Evolutionary conservation across 2,888 invertebrate species (phyloP).

Genomic region (Metalampra italica): DNA sequence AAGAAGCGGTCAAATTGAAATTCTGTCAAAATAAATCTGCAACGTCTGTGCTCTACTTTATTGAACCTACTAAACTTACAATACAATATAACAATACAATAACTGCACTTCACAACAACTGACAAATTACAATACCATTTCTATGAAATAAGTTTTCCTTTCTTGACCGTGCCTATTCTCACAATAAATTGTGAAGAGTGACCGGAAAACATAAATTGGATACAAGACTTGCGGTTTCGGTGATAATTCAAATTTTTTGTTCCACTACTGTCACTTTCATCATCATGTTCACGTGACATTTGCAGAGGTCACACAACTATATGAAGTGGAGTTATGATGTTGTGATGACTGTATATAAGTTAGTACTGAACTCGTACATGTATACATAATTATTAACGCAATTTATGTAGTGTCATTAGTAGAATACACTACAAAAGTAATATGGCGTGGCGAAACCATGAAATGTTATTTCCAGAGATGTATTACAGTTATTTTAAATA

Average conservation of each 20-base stretch:
- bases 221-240: slow-evolving; percentile 20
- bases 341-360: background rate
- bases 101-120: too few species aligned
- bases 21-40: too few species aligned
- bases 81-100: background rate
- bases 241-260: slow-evolving; percentile 18
- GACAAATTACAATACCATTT: too few species aligned
- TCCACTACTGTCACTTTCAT: slow-evolving; percentile 27
- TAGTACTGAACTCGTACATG: background rate
- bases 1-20: too few species aligned
- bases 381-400: background rate
- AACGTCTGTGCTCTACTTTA: background rate
- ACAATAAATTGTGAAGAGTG: slow-evolving; percentile 15
- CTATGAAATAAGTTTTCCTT: background rate
- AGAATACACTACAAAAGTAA: background rate
- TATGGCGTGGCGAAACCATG: background rate
- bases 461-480: background rate
- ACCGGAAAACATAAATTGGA: slow-evolving; percentile 20
- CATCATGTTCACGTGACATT: slow-evolving; percentile 29
- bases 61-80: too few species aligned
- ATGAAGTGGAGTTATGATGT: background rate
- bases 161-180: background rate
- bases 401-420: background rate
- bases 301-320: slow-evolving; percentile 13
- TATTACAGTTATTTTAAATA: too few species aligned